These are phyloP conservation scores for Characodon lateralis DNA, from an alignment of 2,797 vertebrate species.

Conservation along the genomic window DNA sequence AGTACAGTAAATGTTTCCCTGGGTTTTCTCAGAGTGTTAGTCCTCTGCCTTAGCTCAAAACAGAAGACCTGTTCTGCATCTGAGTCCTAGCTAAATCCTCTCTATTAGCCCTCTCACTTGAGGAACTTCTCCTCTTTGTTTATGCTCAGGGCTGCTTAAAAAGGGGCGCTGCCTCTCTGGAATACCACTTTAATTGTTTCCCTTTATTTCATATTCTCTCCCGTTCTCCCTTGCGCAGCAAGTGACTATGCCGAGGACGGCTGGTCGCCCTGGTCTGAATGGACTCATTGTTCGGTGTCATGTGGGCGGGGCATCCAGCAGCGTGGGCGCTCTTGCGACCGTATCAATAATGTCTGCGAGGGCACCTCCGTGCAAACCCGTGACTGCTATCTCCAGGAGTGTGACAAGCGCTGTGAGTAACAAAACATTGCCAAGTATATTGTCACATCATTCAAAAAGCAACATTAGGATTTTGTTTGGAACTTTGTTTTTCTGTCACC, in stretches of 20 bases:
- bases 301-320: slow-evolving; percentile 98
- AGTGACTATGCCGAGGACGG: slow-evolving; percentile 95
- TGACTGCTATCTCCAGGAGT: slow-evolving; percentile 96
- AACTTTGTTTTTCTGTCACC: neutral
- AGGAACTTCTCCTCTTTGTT: slow-evolving; percentile 72
- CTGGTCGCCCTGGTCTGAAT: slow-evolving; percentile 99
- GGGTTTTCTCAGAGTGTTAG: slow-evolving; percentile 34
- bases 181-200: slow-evolving; percentile 79
- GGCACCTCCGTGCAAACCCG: slow-evolving; percentile 97
- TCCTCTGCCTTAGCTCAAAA: slow-evolving; percentile 43
- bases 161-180: slow-evolving; percentile 61
- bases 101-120: slow-evolving; percentile 68
- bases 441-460: neutral
- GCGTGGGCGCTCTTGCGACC: slow-evolving; percentile 96
- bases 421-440: neutral
- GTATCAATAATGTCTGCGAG: slow-evolving; percentile 96
- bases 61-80: slow-evolving; percentile 59
- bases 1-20: slow-evolving; percentile 11
- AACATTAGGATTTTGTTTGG: neutral
- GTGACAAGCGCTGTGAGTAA: slow-evolving; percentile 96
- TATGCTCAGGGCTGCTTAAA: slow-evolving; percentile 56
- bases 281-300: slow-evolving; percentile 96
- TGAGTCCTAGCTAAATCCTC: slow-evolving; percentile 63
- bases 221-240: slow-evolving; percentile 78
- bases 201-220: slow-evolving; percentile 61